phyloP scores from a whole-genome alignment of 2,113 vertebrate genomes.

The Zosterops borbonicus region DNA sequence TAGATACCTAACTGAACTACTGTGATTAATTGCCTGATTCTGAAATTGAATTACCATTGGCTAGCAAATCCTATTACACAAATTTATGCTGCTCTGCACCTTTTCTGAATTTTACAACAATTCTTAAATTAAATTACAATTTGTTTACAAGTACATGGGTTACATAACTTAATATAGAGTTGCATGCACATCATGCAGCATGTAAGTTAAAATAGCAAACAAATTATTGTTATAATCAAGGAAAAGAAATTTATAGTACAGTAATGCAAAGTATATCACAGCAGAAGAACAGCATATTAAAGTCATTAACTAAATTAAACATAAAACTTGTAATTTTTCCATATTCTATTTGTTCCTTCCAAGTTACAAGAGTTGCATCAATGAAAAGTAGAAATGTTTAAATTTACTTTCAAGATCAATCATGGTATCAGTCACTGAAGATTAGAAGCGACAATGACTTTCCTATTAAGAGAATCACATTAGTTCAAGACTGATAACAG shows the following conservation, averaged over 20 bases:
- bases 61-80: background rate
- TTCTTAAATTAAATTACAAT: background rate
- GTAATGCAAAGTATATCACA: background rate
- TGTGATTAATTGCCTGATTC: background rate
- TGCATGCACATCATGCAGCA: background rate
- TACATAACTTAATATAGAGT: background rate
- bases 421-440: background rate
- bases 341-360: background rate
- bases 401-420: background rate
- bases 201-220: background rate
- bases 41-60: conserved; percentile 5
- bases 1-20: background rate
- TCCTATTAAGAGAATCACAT: background rate
- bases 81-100: background rate
- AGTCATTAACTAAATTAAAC: background rate
- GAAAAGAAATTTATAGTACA: background rate
- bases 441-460: background rate
- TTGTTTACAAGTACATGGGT: background rate
- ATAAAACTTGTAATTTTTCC: background rate
- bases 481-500: background rate
- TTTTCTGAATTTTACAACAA: conserved; percentile 10
- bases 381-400: background rate
- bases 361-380: background rate
- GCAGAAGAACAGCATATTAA: background rate
- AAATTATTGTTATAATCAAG: background rate